These are phyloP conservation scores for Dromius quadrimaculatus DNA, from an alignment of 2,888 invertebrate species.

Conservation along the genomic window DNA sequence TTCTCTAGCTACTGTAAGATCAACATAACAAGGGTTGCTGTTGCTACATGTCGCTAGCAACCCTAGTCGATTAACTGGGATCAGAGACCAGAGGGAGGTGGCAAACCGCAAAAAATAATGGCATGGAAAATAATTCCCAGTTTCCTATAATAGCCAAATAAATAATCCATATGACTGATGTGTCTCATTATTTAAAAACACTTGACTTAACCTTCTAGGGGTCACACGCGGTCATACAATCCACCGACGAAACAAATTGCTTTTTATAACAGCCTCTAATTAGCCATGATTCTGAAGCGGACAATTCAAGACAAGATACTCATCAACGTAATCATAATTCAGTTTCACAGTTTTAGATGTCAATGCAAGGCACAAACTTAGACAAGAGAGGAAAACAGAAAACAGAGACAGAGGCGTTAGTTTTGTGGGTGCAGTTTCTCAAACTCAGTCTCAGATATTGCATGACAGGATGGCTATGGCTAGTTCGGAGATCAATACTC, in stretches of 20 bases:
- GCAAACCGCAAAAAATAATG: conserved; percentile 26
- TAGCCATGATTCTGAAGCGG: conserved; percentile 19
- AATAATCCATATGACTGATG: conserved; percentile 31
- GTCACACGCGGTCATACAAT: conserved; percentile 16
- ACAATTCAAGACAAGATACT: conserved; percentile 12
- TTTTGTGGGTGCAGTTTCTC: conserved; percentile 40
- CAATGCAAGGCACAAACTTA: background rate
- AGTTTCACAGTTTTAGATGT: background rate
- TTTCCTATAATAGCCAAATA: conserved; percentile 18
- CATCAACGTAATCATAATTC: background rate
- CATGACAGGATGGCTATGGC: conserved; percentile 48
- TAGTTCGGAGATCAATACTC: conserved; percentile 64
- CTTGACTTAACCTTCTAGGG: conserved; percentile 25
- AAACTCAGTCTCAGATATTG: conserved; percentile 39
- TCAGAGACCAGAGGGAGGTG: background rate
- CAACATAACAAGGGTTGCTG: conserved; percentile 14
- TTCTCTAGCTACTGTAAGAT: background rate
- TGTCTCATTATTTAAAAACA: conserved; percentile 33
- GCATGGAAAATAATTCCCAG: conserved; percentile 5
- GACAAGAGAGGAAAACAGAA: background rate
- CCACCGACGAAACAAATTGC: conserved; percentile 13
- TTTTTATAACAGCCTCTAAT: conserved; percentile 34
- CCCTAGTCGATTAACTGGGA: too few relatives aligned
- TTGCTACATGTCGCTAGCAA: background rate
- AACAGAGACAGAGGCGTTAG: background rate